phyloP scores from a whole-genome alignment of 1,140 invertebrate species.

The Diorhabda elongata region DNA sequence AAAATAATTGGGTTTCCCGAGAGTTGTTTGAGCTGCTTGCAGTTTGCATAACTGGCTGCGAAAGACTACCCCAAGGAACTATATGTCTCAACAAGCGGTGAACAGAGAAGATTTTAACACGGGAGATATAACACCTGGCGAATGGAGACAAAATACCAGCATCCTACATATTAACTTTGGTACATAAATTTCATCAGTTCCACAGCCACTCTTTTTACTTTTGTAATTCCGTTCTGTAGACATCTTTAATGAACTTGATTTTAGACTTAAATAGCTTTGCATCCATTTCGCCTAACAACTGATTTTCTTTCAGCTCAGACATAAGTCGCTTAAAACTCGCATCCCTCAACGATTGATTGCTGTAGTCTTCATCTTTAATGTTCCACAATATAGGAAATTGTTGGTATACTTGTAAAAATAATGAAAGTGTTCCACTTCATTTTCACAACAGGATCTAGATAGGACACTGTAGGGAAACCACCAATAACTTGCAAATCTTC shows the following conservation, averaged over 20 bases:
- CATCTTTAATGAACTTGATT: not conserved
- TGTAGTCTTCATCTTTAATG: conserved; percentile 4
- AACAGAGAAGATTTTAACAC: conserved; percentile 25
- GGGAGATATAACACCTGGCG: conserved; percentile 20
- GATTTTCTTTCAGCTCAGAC: not conserved
- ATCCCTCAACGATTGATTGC: too few relatives aligned
- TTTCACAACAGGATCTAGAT: conserved; percentile 8
- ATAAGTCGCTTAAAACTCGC: not conserved
- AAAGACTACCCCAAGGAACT: conserved; percentile 6
- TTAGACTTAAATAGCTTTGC: not conserved
- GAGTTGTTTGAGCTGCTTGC: conserved; percentile 16
- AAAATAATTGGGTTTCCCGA: conserved; percentile 7
- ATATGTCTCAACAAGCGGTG: conserved; percentile 17
- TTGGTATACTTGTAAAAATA: conserved; percentile 7
- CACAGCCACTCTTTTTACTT: conserved; percentile 9
- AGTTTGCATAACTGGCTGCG: conserved; percentile 27
- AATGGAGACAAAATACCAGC: conserved; percentile 20
- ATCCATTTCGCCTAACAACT: conserved; percentile 1
- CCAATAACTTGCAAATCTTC: conserved; percentile 9
- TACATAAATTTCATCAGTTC: conserved; percentile 11
- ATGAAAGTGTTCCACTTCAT: not conserved
- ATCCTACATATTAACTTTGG: conserved; percentile 7
- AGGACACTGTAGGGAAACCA: conserved; percentile 5
- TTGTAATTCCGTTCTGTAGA: conserved; percentile 8
- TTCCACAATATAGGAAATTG: conserved; percentile 9